These are phyloP conservation scores for Caenorhabditis drosophilae DNA, from an alignment of 2,888 invertebrate species.

Conservation along the genomic window DNA sequence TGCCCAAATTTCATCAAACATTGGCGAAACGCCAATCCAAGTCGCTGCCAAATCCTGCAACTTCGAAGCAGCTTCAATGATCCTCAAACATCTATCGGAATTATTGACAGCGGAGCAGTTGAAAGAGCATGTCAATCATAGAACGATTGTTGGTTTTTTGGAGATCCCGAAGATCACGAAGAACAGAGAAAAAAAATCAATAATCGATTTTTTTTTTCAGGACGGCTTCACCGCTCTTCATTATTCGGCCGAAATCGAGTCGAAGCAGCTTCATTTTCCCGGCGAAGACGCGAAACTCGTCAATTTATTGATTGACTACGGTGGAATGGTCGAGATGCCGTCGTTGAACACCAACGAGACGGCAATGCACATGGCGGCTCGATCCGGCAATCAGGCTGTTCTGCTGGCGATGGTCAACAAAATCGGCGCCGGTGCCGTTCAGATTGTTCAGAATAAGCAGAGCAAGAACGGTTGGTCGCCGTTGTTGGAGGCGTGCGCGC, in stretches of 20 bases:
- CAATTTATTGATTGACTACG: constrained; percentile 84
- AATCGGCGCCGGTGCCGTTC: constrained; percentile 87
- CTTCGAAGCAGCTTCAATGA: constrained; percentile 83
- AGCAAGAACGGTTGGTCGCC: constrained; percentile 91
- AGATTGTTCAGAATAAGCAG: constrained; percentile 90
- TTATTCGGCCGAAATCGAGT: constrained; percentile 87
- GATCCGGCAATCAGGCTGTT: constrained; percentile 87
- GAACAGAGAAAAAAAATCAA: too few species aligned
- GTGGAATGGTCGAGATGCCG: constrained; percentile 74
- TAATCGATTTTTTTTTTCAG: too few species aligned
- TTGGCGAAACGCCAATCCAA: constrained; percentile 89
- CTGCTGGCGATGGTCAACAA: constrained; percentile 90
- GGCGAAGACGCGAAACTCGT: constrained; percentile 83
- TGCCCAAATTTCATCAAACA: constrained; percentile 82
- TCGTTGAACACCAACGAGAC: constrained; percentile 82
- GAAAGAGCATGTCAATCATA: constrained; percentile 60
- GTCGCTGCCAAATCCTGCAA: constrained; percentile 81
- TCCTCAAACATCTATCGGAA: constrained; percentile 79
- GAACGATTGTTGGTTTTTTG: constrained; percentile 54
- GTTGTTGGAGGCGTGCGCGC: constrained; percentile 89
- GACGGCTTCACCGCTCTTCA: constrained; percentile 93
- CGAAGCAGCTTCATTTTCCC: constrained; percentile 81
- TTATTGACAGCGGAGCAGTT: constrained; percentile 46
- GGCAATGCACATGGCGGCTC: constrained; percentile 91
- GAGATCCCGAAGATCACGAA: not conserved